A percentile compares a stretch with the other conserved stretches of the same genome.
Conservation (phyloP, 64 coral and sea anemone genomes). For the Exaiptasia diaphana region DNA sequence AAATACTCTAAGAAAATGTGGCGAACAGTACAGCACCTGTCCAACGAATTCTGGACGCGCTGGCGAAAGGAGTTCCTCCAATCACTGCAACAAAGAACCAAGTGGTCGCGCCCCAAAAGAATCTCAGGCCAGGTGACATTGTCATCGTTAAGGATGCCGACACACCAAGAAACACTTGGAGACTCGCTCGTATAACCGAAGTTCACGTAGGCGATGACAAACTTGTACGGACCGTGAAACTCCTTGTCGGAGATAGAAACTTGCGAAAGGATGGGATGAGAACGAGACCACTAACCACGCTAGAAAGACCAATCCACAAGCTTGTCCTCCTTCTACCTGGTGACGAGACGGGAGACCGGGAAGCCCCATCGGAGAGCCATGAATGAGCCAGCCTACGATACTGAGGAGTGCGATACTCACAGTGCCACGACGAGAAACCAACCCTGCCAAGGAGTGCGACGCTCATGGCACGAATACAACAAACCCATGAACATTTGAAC, state of each 20-base stretch:
- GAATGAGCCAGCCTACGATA: background rate
- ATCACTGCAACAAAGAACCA: background rate
- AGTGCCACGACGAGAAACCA: background rate
- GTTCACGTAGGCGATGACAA: slow-evolving; percentile 1
- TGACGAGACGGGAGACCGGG: slow-evolving; percentile 18
- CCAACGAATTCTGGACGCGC: slow-evolving; percentile 13
- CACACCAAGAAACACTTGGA: slow-evolving; percentile 12
- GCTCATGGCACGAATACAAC: background rate
- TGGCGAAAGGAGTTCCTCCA: slow-evolving; percentile 29
- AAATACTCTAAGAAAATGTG: slow-evolving; percentile 9
- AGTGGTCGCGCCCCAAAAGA: slow-evolving; percentile 14
- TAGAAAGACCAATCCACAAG: slow-evolving; percentile 41
- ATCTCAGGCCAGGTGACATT: background rate
- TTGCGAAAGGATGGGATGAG: slow-evolving; percentile 8
- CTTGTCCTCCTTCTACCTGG: background rate
- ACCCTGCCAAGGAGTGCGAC: background rate
- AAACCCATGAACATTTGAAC: background rate
- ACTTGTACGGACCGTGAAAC: slow-evolving; percentile 4
- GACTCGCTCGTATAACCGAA: background rate
- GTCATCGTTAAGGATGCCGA: slow-evolving; percentile 31
- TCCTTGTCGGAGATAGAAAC: background rate
- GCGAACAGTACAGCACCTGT: background rate
- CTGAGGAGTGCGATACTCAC: slow-evolving; percentile 1
- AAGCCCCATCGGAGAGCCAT: slow-evolving; percentile 26
- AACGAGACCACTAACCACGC: background rate